A percentile compares a stretch with the other conserved stretches of the same genome.
phyloP scores from a whole-genome alignment of 1,140 invertebrate species.

The Trinorchestia longiramus region DNA sequence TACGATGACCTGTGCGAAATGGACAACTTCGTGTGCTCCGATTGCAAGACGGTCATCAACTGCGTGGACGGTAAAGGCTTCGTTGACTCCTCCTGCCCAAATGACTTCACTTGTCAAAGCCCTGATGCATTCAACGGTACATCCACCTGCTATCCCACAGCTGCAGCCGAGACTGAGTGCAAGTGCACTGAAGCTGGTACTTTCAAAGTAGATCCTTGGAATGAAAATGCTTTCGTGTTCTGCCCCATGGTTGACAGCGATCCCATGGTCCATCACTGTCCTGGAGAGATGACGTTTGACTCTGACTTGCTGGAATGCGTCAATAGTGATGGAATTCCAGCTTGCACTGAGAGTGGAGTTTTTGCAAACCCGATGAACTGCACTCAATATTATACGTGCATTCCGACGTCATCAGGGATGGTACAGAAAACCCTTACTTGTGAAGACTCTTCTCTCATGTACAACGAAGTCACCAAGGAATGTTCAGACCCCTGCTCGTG shows the following conservation, averaged over 20 bases:
- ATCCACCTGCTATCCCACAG: slow-evolving; percentile 35
- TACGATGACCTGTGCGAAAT: neutral
- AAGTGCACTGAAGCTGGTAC: slow-evolving; percentile 43
- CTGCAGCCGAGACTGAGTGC: neutral
- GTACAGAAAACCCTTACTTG: slow-evolving; percentile 24
- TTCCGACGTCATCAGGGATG: slow-evolving; percentile 12
- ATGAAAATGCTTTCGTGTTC: neutral
- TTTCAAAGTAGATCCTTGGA: slow-evolving; percentile 24
- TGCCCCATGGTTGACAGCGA: slow-evolving; percentile 28
- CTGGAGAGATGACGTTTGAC: slow-evolving; percentile 52
- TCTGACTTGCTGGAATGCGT: slow-evolving; percentile 15
- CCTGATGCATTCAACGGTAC: slow-evolving; percentile 38
- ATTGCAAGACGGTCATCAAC: slow-evolving; percentile 53
- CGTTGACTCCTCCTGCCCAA: neutral
- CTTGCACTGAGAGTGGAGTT: slow-evolving; percentile 55
- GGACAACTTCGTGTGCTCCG: slow-evolving; percentile 22
- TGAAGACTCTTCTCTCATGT: slow-evolving; percentile 21
- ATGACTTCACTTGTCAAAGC: slow-evolving; percentile 34
- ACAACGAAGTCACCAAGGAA: slow-evolving; percentile 53
- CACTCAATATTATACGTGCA: slow-evolving; percentile 58
- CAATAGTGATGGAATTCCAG: slow-evolving; percentile 35
- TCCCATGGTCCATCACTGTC: slow-evolving; percentile 50
- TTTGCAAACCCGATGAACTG: slow-evolving; percentile 57
- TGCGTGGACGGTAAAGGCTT: slow-evolving; percentile 51
- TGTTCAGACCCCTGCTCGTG: slow-evolving; percentile 56